phyloP scores from a whole-genome alignment of 2,797 vertebrate genomes.

The Loriculus beryllinus region DNA sequence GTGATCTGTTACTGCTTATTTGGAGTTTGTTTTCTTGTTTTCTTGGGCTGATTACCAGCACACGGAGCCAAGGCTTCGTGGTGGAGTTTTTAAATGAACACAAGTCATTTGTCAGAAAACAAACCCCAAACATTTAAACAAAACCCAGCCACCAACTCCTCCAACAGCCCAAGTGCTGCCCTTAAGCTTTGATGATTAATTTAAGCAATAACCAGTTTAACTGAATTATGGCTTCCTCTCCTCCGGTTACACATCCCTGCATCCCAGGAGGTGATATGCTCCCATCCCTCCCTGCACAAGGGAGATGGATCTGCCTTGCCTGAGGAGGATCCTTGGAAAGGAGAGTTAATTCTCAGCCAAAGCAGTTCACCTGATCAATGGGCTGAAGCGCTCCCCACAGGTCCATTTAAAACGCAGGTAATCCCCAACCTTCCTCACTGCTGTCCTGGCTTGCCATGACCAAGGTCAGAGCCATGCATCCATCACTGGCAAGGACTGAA shows the following conservation, averaged over 20 bases:
- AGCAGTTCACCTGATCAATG: background rate
- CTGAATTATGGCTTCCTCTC: background rate
- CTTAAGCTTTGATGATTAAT: background rate
- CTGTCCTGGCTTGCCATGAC: background rate
- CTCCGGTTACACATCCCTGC: background rate
- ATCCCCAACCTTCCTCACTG: background rate
- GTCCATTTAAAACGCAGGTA: background rate
- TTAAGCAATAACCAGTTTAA: background rate
- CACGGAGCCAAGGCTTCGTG: background rate
- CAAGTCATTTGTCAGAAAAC: background rate
- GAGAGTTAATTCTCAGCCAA: background rate
- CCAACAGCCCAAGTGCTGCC: background rate
- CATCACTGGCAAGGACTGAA: background rate
- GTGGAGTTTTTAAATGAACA: background rate
- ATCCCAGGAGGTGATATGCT: background rate
- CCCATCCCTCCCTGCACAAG: background rate
- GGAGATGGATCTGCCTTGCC: background rate
- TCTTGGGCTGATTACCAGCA: background rate
- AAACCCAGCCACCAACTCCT: fast-evolving
- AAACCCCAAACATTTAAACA: background rate
- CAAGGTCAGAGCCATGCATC: background rate
- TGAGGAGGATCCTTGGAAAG: background rate
- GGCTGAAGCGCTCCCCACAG: background rate
- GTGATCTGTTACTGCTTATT: background rate
- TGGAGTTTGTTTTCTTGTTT: background rate